phyloP scores from a whole-genome alignment of 2,797 vertebrate genomes.

The Argyrosomus regius region DNA sequence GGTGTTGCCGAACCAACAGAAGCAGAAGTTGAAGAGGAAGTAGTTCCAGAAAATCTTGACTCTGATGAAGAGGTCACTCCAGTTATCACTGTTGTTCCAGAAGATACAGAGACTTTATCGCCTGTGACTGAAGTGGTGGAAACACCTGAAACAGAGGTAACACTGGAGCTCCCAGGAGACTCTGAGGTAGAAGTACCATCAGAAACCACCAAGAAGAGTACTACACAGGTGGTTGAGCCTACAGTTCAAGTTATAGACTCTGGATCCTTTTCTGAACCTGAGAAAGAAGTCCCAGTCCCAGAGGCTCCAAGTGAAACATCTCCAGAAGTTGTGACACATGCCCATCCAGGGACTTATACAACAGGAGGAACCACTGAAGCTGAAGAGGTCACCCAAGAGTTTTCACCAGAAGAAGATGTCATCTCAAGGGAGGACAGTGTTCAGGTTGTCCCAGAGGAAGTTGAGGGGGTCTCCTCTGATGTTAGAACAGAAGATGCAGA shows the following conservation, averaged over 20 bases:
- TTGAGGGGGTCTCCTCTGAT: conserved; percentile 13
- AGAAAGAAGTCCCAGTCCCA: neutral
- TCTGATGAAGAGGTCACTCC: conserved; percentile 44
- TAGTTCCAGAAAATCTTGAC: conserved; percentile 8
- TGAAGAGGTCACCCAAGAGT: conserved; percentile 1
- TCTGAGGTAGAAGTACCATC: conserved; percentile 3
- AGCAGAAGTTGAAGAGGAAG: conserved; percentile 26
- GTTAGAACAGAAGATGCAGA: conserved; percentile 8
- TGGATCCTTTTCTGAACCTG: neutral
- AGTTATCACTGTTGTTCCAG: conserved; percentile 36
- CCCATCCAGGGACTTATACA: neutral
- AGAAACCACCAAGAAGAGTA: conserved; percentile 17
- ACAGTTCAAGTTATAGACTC: neutral
- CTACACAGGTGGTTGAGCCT: neutral
- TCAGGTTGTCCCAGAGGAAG: neutral
- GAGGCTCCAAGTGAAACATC: conserved; percentile 30
- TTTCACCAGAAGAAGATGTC: neutral
- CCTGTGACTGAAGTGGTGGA: conserved; percentile 15
- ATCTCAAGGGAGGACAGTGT: neutral
- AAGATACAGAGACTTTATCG: conserved; percentile 37
- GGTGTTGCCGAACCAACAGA: conserved; percentile 7
- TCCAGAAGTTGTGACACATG: conserved; percentile 25
- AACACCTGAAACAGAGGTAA: conserved; percentile 6
- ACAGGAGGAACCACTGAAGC: conserved; percentile 7
- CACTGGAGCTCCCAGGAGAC: conserved; percentile 7